Conservation (phyloP, 2,113 vertebrate species). For the Callipepla squamata region DNA sequence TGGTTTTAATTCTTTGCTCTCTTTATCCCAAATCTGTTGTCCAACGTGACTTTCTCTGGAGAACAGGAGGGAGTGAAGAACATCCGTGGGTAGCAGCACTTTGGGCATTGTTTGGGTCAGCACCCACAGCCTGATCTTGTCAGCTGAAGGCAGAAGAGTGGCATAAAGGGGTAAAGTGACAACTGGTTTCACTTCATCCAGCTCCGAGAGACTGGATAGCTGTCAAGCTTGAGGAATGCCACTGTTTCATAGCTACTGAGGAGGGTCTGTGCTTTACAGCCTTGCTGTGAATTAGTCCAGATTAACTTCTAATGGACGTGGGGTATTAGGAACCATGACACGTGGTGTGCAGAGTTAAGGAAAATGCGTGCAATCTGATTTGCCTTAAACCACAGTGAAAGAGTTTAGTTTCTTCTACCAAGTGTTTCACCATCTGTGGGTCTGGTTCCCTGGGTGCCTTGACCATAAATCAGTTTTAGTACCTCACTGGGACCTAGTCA, state of each 20-base stretch:
- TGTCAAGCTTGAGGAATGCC: background rate
- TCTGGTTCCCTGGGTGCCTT: background rate
- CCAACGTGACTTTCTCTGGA: background rate
- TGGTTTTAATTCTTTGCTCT: background rate
- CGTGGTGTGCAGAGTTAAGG: fast-evolving
- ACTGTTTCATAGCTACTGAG: background rate
- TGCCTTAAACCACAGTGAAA: background rate
- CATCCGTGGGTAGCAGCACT: background rate
- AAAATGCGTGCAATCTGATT: background rate
- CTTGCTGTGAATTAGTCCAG: background rate
- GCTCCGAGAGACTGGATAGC: background rate
- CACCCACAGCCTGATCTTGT: background rate
- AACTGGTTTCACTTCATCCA: background rate
- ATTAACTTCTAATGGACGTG: background rate
- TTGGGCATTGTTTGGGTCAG: background rate
- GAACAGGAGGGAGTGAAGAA: background rate
- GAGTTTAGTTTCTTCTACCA: background rate
- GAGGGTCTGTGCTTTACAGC: background rate
- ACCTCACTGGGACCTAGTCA: background rate
- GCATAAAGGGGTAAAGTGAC: background rate
- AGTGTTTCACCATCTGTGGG: background rate
- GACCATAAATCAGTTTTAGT: background rate
- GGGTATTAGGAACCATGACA: background rate
- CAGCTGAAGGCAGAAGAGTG: background rate
- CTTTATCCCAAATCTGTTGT: background rate